Conservation (phyloP, 2,113 vertebrate genomes). For the Rhadina sibilatrix region DNA sequence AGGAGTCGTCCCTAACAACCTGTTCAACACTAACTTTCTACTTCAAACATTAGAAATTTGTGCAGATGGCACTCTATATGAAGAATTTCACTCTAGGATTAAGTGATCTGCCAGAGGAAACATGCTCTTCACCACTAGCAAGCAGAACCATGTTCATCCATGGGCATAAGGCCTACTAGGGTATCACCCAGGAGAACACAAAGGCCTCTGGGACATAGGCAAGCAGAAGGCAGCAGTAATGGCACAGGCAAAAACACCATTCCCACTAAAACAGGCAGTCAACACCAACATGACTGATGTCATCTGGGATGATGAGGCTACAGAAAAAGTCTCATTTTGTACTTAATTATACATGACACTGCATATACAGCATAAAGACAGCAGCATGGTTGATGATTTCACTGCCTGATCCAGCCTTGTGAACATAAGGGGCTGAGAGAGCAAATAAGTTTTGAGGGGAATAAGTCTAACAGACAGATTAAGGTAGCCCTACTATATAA, state of each 20-base stretch:
- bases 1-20: not conserved
- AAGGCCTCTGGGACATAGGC: not conserved
- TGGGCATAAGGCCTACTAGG: not conserved
- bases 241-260: not conserved
- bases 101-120: not conserved
- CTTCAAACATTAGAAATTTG: not conserved
- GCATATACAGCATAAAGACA: not conserved
- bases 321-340: not conserved
- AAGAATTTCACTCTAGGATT: not conserved
- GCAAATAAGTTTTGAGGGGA: not conserved
- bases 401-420: not conserved
- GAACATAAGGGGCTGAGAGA: not conserved
- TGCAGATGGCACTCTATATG: not conserved
- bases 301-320: not conserved
- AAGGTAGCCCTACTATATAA: not conserved
- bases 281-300: not conserved
- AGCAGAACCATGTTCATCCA: not conserved
- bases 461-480: not conserved
- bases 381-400: not conserved
- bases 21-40: not conserved
- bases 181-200: not conserved
- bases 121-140: not conserved
- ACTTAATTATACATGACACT: not conserved
- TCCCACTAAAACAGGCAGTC: not conserved
- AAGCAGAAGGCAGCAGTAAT: not conserved